Percentiles rank a stretch among this genome's conserved stretches.
phyloP scores from a whole-genome alignment of 1,140 invertebrate genomes.

The Choristoneura fumiferana region DNA sequence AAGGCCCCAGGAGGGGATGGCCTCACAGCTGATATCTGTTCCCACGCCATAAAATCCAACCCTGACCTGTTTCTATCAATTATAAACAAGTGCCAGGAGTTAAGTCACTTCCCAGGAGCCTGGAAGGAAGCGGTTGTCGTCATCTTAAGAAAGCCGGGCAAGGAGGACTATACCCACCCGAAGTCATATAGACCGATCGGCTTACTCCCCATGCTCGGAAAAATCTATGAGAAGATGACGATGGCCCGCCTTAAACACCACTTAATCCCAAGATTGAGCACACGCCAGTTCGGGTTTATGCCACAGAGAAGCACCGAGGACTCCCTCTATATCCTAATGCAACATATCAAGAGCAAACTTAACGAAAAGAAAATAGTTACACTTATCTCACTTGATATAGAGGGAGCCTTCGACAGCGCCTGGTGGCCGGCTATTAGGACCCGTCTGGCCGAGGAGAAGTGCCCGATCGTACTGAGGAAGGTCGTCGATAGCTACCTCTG shows the following conservation, averaged over 20 bases:
- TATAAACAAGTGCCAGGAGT: neutral
- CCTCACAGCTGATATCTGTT: neutral
- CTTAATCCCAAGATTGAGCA: neutral
- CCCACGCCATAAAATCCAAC: neutral
- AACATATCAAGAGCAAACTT: neutral
- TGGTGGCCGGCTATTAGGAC: neutral
- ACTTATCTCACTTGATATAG: neutral
- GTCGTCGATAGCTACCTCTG: neutral
- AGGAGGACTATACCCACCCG: neutral
- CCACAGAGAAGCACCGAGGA: slow-evolving; percentile 20
- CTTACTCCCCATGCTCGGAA: slow-evolving; percentile 3
- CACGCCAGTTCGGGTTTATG: no score
- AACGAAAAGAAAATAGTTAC: neutral
- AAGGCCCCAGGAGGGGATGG: neutral
- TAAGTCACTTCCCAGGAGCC: neutral
- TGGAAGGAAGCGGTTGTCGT: slow-evolving; percentile 12
- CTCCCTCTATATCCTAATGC: slow-evolving; percentile 9
- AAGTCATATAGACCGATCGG: slow-evolving; percentile 8
- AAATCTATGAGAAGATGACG: slow-evolving; percentile 21
- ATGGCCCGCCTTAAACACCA: slow-evolving; percentile 4
- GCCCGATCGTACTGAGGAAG: no score
- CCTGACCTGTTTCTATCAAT: neutral
- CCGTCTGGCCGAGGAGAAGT: neutral
- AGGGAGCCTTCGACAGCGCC: neutral
- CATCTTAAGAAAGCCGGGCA: slow-evolving; percentile 10